phyloP scores from a whole-genome alignment of 2,888 invertebrate genomes.

The Iselma pallidipennis region DNA sequence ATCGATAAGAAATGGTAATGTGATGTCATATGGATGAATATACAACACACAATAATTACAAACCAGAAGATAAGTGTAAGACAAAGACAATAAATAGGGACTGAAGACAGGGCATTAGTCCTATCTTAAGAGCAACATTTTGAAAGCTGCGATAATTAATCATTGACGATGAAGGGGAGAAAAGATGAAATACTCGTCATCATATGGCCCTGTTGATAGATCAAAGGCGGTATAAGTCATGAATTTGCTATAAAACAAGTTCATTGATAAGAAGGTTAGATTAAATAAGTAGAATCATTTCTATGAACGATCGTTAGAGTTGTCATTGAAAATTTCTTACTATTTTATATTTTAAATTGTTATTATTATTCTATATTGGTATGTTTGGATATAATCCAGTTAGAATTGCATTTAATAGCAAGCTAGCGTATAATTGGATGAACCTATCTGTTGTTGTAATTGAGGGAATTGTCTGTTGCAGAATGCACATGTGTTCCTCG shows the following conservation, averaged over 20 bases:
- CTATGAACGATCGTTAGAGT: no score
- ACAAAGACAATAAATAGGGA: no score
- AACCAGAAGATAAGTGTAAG: no score
- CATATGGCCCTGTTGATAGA: background rate
- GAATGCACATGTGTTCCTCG: constrained; percentile 29
- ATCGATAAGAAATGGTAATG: no score
- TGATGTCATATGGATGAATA: no score
- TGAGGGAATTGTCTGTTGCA: constrained; percentile 31
- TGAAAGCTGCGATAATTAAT: background rate
- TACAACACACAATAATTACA: no score
- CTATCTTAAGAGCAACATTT: background rate
- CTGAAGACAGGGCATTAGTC: no score
- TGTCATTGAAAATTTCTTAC: no score
- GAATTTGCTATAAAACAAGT: background rate
- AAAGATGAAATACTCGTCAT: background rate
- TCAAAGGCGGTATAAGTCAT: no score
- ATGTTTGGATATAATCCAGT: background rate
- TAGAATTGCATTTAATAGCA: background rate
- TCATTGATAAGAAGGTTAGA: background rate
- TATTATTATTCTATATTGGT: background rate
- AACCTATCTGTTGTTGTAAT: constrained; percentile 25
- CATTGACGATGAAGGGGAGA: background rate
- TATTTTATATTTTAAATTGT: no score
- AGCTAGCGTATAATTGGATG: constrained; percentile 15
- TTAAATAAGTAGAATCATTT: background rate